A percentile compares a stretch with the other conserved stretches of the same genome.
Evolutionary conservation across 1,140 invertebrate genomes (phyloP).

Genomic region (Mya arenaria): DNA sequence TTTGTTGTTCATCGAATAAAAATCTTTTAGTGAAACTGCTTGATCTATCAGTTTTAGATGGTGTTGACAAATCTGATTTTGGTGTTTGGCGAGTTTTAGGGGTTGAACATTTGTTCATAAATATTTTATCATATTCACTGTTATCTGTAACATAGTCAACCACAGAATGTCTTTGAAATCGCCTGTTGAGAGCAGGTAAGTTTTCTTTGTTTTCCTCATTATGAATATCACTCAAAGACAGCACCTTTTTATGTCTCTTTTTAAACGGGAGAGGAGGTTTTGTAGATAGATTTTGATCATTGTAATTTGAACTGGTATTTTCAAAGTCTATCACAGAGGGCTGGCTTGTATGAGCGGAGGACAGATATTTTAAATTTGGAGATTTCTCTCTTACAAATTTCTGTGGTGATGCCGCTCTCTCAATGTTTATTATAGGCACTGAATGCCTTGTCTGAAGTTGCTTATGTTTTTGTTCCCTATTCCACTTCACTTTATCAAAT

Average conservation of each 20-base stretch:
- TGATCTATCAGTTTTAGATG: no score
- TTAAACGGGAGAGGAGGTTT: constrained; percentile 45
- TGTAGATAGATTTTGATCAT: background rate
- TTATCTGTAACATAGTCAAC: background rate
- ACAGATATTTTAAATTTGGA: no score
- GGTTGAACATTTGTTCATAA: no score
- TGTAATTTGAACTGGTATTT: no score
- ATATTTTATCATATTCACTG: no score
- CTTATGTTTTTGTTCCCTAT: background rate
- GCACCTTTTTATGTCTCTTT: background rate
- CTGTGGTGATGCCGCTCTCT: no score
- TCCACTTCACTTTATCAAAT: background rate
- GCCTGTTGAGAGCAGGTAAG: background rate
- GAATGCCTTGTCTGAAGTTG: background rate
- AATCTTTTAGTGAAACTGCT: constrained; percentile 3
- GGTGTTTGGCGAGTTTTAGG: no score
- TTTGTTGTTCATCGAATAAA: constrained; percentile 45
- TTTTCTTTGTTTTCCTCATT: background rate
- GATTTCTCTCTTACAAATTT: no score
- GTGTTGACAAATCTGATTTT: no score
- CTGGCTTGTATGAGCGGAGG: background rate
- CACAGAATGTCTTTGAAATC: background rate
- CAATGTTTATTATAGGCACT: no score
- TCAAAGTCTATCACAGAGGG: no score
- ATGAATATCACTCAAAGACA: constrained; percentile 30